Evolutionary conservation across 1,140 invertebrate species (phyloP).

Genomic region (Hesperophylax magnus): DNA sequence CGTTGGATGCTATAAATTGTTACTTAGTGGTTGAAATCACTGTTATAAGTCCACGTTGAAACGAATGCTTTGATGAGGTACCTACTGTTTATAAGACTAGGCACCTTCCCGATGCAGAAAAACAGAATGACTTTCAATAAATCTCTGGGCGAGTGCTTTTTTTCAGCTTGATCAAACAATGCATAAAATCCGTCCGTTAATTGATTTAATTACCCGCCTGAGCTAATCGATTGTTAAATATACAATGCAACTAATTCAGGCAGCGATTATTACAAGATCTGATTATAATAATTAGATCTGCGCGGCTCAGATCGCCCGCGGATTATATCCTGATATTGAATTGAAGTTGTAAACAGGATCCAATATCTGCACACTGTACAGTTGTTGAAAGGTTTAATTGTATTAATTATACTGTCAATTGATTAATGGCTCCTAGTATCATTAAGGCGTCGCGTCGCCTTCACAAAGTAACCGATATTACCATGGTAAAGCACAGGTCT

Average conservation of each 20-base stretch:
- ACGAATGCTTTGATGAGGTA: too few species aligned
- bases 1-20: too few species aligned
- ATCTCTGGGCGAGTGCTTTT: not conserved
- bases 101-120: too few species aligned
- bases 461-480: slow-evolving; percentile 7
- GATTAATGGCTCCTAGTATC: slow-evolving; percentile 15
- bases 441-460: slow-evolving; percentile 13
- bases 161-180: not conserved
- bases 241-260: not conserved
- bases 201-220: slow-evolving; percentile 22
- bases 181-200: not conserved
- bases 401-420: slow-evolving; percentile 30
- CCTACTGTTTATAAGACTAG: too few species aligned
- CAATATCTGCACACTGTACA: not conserved
- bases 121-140: too few species aligned
- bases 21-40: too few species aligned
- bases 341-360: slow-evolving; percentile 6
- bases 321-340: not conserved
- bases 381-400: slow-evolving; percentile 11
- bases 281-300: slow-evolving; percentile 33
- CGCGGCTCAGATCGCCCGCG: not conserved
- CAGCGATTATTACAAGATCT: slow-evolving; percentile 5
- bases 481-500: too few species aligned
- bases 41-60: too few species aligned
- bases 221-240: slow-evolving; percentile 31